Base-by-base conservation (phyloP, 1,140 invertebrate genomes). In the Aricia agestis region DNA sequence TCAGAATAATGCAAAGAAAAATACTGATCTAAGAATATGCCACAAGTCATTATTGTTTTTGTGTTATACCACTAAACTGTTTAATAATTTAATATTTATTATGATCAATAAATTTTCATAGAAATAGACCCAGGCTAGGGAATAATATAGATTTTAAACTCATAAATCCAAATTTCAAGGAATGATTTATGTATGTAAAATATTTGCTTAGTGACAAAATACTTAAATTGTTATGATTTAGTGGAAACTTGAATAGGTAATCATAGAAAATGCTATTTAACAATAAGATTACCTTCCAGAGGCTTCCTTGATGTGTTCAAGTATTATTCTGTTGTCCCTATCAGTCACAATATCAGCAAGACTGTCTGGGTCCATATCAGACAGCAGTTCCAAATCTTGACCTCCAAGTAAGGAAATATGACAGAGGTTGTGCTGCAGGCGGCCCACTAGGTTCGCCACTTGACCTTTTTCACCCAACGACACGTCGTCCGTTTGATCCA, bases 331-430 rank as follows among this genome's bases (percentile, higher is more conserved):
- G 85, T 84, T 94, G 80, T 94, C 95, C 87, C 94, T 95, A 79
- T 96, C 96, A 45, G 95, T 95, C 15, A 95, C 93, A 77, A 97
- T 95, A 81, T 97, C 96, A 65, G 94, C 94, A 74, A 97, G 89
- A 74, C 95, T 96, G 71, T 97, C 95, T 31, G 96, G 96, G 90
- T 97, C 95, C 96, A 97, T 97, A 81, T 97, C 96, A 74, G 95
- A 96, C 6, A 97, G 89, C 3, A 96, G 92, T 86, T 97, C 96
- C 79, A 97, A 87, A 75, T 97, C 96, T 66, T 95, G 94, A 68
- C 95, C 96, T 77, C 95, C 95, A 63, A 97, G 93, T n/a, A 97
- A 85, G 13, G 96, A 96, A 74, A 97, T 95, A 84, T 96, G 95
- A 73, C 95, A 95, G 11, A 96, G 92, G 85, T 97, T 96, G 58